Evolutionary conservation across 2,113 vertebrate genomes (phyloP).

Genomic region (Hemichromis elongatus): DNA sequence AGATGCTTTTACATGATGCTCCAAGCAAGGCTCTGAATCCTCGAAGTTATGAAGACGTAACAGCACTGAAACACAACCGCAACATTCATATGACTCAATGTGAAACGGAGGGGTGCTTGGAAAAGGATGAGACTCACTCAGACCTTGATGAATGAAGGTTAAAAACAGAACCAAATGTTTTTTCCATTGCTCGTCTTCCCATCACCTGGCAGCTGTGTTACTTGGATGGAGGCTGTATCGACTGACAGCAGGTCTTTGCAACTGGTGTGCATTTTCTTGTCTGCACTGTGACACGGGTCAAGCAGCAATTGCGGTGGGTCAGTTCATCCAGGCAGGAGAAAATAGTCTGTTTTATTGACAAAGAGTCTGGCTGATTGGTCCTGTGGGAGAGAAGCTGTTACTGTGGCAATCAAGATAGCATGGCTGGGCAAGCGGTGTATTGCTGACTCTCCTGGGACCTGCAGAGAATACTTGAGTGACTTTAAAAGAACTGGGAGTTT

Average conservation of each 20-base stretch:
- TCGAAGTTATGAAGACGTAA: neutral
- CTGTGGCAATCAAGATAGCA: constrained; percentile 49
- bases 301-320: constrained; percentile 56
- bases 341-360: constrained; percentile 56
- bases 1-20: neutral
- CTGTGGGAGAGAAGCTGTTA: constrained; percentile 57
- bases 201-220: neutral
- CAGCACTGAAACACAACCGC: neutral
- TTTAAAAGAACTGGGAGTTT: constrained; percentile 11
- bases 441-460: neutral
- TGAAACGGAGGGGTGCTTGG: neutral
- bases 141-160: neutral
- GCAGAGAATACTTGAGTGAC: neutral
- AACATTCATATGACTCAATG: neutral
- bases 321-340: constrained; percentile 38
- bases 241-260: constrained; percentile 3
- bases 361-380: constrained; percentile 55
- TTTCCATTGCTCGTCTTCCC: neutral
- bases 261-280: constrained; percentile 32
- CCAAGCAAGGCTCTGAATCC: neutral
- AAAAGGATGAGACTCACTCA: neutral
- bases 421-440: neutral
- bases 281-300: constrained; percentile 45
- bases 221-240: neutral
- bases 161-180: neutral